Evolutionary conservation across 2,113 vertebrate species (phyloP), one percentile per base, ranked within the genome.

Genomic region (Esox niger): DNA sequence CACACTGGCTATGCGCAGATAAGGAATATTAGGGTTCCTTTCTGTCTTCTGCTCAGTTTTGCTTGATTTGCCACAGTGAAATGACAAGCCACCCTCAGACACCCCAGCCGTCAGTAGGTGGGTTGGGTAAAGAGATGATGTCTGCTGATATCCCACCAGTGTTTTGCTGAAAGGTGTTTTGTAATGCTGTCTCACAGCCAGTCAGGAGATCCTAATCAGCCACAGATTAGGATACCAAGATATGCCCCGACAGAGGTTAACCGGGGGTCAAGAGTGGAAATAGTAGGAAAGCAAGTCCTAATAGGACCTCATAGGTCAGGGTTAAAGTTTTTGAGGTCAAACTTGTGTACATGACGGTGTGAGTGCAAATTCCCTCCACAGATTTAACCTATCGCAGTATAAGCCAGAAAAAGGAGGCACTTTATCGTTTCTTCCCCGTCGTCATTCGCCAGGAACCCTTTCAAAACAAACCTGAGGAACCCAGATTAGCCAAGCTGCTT

Each of bases 401-500:
- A 10, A 35, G 55, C 26, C 61, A 71, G 70, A 64, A 72, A 77
- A 74, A 80, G 80, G 77, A 27, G 72, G 64, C 62, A 33, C 25
- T 1, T 70, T 69, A 77, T 77, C 73, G 30, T 32, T n/a, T 70
- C 54, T 47, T 35, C 64, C 73, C 54, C 29, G 47, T 68, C 75
- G 78, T 82, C 78, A 78, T 73, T 80, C 78, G 76, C 64, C 46
- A 1, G 75, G 64, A 23, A 21, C 6, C 66, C 84, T 79, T 86
- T 80, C 74, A 83, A 81, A 86, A 87, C 78, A 86, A 86, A 88
- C 81, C 79, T 80, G 80, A 83, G 80, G 57, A 64, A 79, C 70
- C 69, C 74, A 89, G 81, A 89, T 86, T 83, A 84, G 75, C 64
- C 81, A 79, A 87, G 81, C 83, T 38, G 83, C 83, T 88, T 88